Base-by-base conservation (phyloP, 2,888 invertebrate genomes). In the Aphidoletes aphidimyza region DNA sequence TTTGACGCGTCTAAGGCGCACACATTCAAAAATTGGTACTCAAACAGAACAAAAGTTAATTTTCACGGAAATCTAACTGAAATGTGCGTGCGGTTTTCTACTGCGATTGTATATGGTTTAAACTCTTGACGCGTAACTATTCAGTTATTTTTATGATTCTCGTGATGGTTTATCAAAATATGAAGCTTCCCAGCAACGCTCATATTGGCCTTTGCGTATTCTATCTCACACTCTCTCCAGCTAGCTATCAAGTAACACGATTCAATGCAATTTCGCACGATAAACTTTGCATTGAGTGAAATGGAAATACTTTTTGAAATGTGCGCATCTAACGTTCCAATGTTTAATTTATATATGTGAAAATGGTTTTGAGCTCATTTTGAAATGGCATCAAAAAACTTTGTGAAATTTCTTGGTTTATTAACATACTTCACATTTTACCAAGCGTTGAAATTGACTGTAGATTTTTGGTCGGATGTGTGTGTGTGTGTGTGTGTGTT, bases 221-320 rank as follows among this genome's bases (percentile, higher is more conserved):
- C n/a, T n/a, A n/a, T n/a, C n/a, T n/a, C n/a, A n/a, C n/a, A n/a
- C n/a, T n/a, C n/a, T n/a, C n/a, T n/a, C n/a, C n/a, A n/a, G n/a
- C n/a, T n/a, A n/a, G n/a, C n/a, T n/a, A n/a, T 69, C 34, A 26
- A 69, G 14, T 34, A 14, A 69, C 8, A 0, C 30, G 11, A 30
- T 30, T 26, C 11, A 26, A 69, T 69, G 11, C 26, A 69, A 30
- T n/a, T 30, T 2, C 69, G 34, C 69, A 69, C 54, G 30, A 69
- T 69, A 69, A 69, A 69, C 30, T 69, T 69, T 69, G 26, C 69
- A 69, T 69, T 69, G 69, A 30, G 11, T 6, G 69, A 69, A 42
- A 42, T 9, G 14, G 6, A 14, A 42, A 30, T 30, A 34, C 14
- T 34, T 54, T 11, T 26, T 1, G 30, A 30, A 30, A 30, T 14